These are phyloP conservation scores for Aleiodes leptofemur DNA, from an alignment of 2,888 invertebrate species.

Conservation along the genomic window DNA sequence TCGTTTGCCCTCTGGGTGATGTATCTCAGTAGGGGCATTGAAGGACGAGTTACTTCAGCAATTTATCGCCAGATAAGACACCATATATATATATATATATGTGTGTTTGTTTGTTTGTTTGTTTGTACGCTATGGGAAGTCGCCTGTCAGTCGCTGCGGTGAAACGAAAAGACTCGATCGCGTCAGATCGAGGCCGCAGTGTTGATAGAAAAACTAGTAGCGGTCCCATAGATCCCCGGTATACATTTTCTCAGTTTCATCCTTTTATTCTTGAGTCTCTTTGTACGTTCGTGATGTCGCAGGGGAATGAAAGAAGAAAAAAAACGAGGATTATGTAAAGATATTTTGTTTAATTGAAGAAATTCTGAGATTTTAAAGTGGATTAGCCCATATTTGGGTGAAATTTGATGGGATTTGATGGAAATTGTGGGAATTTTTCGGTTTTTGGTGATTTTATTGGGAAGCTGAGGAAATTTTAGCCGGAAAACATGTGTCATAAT, in stretches of 20 bases:
- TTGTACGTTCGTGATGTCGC: conserved; percentile 14
- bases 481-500: no score
- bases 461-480: no score
- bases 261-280: conserved; percentile 43
- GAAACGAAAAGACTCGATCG: conserved; percentile 55
- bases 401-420: no score
- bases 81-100: conserved; percentile 9
- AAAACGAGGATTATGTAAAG: conserved; percentile 16
- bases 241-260: conserved; percentile 42
- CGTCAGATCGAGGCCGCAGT: conserved; percentile 62
- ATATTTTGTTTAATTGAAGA: conserved; percentile 8
- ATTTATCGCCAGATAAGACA: conserved; percentile 36
- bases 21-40: conserved; percentile 28
- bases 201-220: conserved; percentile 65
- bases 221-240: conserved; percentile 66
- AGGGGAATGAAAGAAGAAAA: not conserved
- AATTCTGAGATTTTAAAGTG: not conserved
- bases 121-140: conserved; percentile 31
- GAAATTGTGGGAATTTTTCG: no score
- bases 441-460: no score
- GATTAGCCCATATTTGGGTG: no score
- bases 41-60: conserved; percentile 36
- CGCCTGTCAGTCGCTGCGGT: conserved; percentile 38
- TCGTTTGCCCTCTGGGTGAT: conserved; percentile 9
- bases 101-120: conserved; percentile 14